phyloP scores from a whole-genome alignment of 2,888 invertebrate genomes.

The Geophilus truncorum region DNA sequence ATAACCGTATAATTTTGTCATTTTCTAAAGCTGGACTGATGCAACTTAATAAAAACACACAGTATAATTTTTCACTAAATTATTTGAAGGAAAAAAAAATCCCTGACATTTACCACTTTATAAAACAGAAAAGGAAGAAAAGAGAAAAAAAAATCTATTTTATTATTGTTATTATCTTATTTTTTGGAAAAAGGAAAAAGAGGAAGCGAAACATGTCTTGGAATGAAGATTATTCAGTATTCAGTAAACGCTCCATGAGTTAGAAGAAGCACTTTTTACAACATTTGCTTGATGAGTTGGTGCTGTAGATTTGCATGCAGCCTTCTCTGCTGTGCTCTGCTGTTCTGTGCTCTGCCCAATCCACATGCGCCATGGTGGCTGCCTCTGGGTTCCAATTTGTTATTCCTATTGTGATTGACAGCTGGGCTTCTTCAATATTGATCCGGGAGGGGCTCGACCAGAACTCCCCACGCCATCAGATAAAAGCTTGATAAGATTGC shows the following conservation, averaged over 20 bases:
- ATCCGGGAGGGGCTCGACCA: constrained; percentile 8
- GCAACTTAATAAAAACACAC: background rate
- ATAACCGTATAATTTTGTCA: background rate
- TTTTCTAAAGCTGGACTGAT: constrained; percentile 3
- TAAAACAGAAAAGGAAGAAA: too few species aligned
- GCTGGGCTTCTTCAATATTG: constrained; percentile 10
- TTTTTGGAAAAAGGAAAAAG: background rate
- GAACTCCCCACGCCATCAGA: background rate
- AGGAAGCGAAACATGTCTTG: background rate
- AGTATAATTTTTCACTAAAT: background rate
- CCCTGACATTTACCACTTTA: too few species aligned
- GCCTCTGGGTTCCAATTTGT: constrained; percentile 15
- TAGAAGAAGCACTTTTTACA: constrained; percentile 12
- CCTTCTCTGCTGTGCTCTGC: too few species aligned
- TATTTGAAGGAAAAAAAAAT: background rate
- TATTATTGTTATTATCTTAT: background rate
- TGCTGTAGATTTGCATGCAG: constrained; percentile 7
- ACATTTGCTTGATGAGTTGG: constrained; percentile 1
- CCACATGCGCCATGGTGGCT: background rate
- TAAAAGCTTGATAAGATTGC: constrained; percentile 2
- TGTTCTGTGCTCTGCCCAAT: constrained; percentile 2
- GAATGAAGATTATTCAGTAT: background rate
- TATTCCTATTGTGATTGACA: constrained; percentile 17
- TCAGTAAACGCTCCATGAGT: background rate
- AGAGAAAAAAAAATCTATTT: background rate